phyloP scores from a whole-genome alignment of 2,888 invertebrate species.

The Trissolcus brochymenae region DNA sequence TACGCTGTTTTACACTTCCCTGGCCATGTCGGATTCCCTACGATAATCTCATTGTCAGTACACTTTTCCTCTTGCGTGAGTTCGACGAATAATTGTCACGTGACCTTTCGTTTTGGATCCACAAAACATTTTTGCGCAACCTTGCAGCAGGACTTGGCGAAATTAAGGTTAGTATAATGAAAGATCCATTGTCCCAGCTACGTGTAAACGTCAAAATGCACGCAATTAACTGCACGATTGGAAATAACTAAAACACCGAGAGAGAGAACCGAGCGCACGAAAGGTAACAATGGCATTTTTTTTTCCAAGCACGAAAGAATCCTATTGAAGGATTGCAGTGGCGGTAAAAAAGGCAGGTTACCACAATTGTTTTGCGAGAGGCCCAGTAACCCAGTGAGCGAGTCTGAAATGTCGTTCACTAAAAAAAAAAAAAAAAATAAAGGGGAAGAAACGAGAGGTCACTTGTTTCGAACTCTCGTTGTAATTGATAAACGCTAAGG shows the following conservation, averaged over 20 bases:
- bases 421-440: too few species aligned
- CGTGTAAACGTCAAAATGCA: constrained; percentile 63
- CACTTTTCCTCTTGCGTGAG: background rate
- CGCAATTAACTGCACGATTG: constrained; percentile 64
- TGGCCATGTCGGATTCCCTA: background rate
- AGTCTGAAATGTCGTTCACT: too few species aligned
- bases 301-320: constrained; percentile 59
- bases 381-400: constrained; percentile 53
- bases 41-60: background rate
- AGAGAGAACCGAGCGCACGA: constrained; percentile 61
- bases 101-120: constrained; percentile 7
- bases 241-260: constrained; percentile 53
- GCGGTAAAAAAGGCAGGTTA: constrained; percentile 48
- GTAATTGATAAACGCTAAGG: too few species aligned
- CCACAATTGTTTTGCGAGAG: constrained; percentile 26
- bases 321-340: constrained; percentile 58
- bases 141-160: too few species aligned
- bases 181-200: constrained; percentile 31
- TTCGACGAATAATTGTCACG: constrained; percentile 14
- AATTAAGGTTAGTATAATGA: constrained; percentile 30
- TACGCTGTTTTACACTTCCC: constrained; percentile 45
- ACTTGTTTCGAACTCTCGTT: too few species aligned
- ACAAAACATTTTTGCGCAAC: too few species aligned
- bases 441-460: too few species aligned
- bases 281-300: constrained; percentile 43